phyloP scores from a whole-genome alignment of 2,888 invertebrate genomes.

The Callyntrura guangdongensis region DNA sequence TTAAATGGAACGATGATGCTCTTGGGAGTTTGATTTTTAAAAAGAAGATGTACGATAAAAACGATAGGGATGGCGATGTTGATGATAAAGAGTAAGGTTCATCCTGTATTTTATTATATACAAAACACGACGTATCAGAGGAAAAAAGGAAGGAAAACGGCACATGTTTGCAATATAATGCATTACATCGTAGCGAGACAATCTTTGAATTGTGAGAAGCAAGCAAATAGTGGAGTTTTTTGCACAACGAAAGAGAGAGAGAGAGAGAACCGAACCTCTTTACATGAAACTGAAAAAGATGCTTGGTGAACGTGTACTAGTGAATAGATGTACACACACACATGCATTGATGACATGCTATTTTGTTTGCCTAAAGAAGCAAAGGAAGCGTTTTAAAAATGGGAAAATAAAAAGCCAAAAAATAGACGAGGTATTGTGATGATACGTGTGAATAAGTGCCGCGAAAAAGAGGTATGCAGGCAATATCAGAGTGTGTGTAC shows the following conservation, averaged over 20 bases:
- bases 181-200: not conserved
- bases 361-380: not conserved
- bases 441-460: constrained; percentile 73
- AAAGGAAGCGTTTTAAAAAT: not conserved
- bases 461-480: constrained; percentile 45
- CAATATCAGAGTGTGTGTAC: constrained; percentile 10
- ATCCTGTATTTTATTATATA: constrained; percentile 18
- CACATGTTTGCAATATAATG: not conserved
- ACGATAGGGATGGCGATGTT: constrained; percentile 14
- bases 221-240: not conserved
- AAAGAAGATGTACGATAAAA: constrained; percentile 21
- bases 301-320: not conserved
- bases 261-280: not conserved
- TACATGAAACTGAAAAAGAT: constrained; percentile 15
- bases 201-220: not conserved
- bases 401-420: constrained; percentile 63
- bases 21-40: constrained; percentile 59
- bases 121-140: not conserved
- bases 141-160: not conserved
- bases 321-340: constrained; percentile 1
- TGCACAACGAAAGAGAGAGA: not conserved
- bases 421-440: constrained; percentile 64
- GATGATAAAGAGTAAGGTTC: not conserved
- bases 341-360: not conserved
- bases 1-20: constrained; percentile 67